A percentile compares a stretch with the other conserved stretches of the same genome.
Evolutionary conservation across 2,888 invertebrate species (phyloP).

Genomic region (Mantis religiosa): DNA sequence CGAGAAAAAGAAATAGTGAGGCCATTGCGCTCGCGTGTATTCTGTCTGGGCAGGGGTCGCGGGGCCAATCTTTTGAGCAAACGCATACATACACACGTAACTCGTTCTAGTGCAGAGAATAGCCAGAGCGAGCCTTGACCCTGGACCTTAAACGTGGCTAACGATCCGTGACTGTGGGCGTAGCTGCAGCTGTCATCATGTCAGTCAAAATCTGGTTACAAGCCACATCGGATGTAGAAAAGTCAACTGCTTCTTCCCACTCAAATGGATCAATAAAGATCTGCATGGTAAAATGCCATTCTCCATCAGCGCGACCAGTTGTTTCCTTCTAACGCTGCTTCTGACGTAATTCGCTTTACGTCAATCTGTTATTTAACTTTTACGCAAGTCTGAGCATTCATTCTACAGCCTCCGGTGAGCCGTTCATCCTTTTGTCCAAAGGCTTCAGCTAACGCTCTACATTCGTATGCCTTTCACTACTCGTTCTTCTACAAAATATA

Average conservation of each 20-base stretch:
- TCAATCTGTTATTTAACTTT: no score
- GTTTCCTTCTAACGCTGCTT: neutral
- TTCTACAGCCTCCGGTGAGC: no score
- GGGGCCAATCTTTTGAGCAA: neutral
- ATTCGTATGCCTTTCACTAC: no score
- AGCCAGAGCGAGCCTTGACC: neutral
- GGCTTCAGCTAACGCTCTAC: no score
- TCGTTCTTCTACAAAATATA: no score
- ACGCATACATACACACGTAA: neutral
- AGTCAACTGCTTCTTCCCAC: neutral
- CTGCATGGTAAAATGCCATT: neutral
- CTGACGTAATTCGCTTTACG: no score
- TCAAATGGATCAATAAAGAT: neutral
- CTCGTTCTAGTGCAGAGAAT: neutral
- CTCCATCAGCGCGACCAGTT: neutral
- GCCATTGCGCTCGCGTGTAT: no score
- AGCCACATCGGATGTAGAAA: neutral
- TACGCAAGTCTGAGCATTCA: no score
- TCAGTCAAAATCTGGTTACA: neutral
- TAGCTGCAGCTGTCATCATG: neutral
- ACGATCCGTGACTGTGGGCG: neutral
- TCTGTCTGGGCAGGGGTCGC: neutral
- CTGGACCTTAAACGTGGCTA: neutral
- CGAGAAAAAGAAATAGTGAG: no score
- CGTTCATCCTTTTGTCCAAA: no score